A percentile compares a stretch with the other conserved stretches of the same genome.
Conservation (phyloP, 2,113 vertebrate species). For the Copsychus sechellarum region DNA sequence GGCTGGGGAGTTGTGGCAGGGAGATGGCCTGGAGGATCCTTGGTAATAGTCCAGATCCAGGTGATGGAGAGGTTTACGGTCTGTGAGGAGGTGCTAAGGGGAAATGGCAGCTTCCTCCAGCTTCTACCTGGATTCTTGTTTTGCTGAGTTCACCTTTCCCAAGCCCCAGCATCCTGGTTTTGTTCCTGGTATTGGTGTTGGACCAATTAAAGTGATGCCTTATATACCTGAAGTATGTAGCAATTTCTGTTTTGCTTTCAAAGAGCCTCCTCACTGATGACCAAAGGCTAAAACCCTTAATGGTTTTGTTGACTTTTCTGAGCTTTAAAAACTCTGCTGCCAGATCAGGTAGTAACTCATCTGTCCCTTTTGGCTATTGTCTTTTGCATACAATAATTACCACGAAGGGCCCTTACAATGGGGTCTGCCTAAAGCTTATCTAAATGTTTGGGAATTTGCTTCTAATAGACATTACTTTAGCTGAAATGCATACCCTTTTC, state of each 20-base stretch:
- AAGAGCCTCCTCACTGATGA: neutral
- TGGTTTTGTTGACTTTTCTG: neutral
- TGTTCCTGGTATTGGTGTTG: neutral
- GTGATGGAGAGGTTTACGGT: neutral
- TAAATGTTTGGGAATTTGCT: neutral
- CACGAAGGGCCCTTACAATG: neutral
- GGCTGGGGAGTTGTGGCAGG: fast-evolving
- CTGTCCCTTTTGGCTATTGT: neutral
- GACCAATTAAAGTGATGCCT: neutral
- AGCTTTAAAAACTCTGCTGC: neutral
- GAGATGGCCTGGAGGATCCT: fast-evolving
- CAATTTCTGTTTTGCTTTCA: neutral
- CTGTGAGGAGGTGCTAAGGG: neutral
- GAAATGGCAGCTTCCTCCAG: neutral
- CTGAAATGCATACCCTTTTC: neutral
- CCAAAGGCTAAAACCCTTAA: neutral
- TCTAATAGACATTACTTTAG: neutral
- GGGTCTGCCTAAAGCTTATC: neutral
- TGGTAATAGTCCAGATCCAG: fast-evolving
- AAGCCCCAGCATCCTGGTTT: fast-evolving
- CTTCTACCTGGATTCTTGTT: neutral
- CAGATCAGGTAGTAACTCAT: neutral
- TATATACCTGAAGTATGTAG: neutral
- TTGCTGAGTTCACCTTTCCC: neutral
- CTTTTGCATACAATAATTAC: neutral